These are phyloP conservation scores for Sebastes hubbsi DNA, from an alignment of 2,797 vertebrate genomes.

Conservation along the genomic window DNA sequence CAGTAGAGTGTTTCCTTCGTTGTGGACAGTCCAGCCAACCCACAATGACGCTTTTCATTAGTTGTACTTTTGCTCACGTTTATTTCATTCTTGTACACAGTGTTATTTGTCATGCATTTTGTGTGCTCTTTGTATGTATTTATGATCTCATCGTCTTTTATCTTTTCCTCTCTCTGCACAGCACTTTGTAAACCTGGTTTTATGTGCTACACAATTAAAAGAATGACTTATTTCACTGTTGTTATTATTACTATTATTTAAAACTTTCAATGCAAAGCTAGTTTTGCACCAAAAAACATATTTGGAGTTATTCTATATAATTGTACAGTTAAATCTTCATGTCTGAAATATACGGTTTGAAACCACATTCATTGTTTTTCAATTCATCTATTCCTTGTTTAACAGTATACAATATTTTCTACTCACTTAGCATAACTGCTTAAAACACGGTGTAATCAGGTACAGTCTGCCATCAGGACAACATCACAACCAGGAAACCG, in stretches of 20 bases:
- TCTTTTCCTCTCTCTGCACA: slow-evolving; percentile 22
- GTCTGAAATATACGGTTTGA: not conserved
- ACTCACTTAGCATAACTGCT: not conserved
- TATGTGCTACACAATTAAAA: slow-evolving; percentile 52
- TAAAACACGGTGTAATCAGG: not conserved
- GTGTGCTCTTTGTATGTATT: slow-evolving; percentile 22
- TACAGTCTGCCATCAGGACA: not conserved
- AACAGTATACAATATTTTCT: not conserved
- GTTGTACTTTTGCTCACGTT: slow-evolving; percentile 8
- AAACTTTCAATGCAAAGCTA: not conserved
- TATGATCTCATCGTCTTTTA: slow-evolving; percentile 12
- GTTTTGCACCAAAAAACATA: not conserved
- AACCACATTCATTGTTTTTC: not conserved
- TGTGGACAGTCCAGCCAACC: not conserved
- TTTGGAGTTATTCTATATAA: not conserved
- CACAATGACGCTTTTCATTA: not conserved
- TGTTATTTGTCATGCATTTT: slow-evolving; percentile 19
- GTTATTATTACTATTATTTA: not conserved
- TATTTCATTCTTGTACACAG: slow-evolving; percentile 10
- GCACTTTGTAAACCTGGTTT: slow-evolving; percentile 52
- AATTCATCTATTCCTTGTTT: not conserved
- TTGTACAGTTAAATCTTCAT: not conserved
- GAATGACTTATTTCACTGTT: not conserved
- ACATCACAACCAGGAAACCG: too few species aligned
- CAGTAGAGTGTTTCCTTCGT: not conserved